Conservation (phyloP, 2,797 vertebrate species). For the Bradypus variegatus region DNA sequence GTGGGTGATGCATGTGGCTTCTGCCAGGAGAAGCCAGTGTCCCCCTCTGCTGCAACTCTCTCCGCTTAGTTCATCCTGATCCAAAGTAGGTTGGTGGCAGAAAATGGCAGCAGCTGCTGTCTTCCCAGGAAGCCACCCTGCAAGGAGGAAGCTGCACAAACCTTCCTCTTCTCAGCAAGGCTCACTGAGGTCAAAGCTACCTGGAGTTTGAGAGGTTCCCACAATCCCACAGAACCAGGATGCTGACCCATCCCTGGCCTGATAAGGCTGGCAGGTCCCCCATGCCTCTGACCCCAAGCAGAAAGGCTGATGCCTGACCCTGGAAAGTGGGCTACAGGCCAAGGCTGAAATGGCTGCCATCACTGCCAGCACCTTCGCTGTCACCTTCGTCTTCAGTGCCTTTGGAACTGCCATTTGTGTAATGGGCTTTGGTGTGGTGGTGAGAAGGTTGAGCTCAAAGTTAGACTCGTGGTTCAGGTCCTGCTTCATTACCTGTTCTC, state of each 20-base stretch:
- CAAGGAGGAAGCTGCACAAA: rapidly evolving
- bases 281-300: too few species aligned
- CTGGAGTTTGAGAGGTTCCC: background rate
- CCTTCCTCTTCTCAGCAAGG: background rate
- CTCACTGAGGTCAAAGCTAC: background rate
- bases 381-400: too few species aligned
- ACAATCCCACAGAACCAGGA: too few species aligned
- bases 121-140: background rate
- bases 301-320: background rate
- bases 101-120: background rate
- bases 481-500: too few species aligned
- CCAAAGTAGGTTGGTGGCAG: background rate
- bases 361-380: rapidly evolving
- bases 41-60: background rate
- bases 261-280: too few species aligned
- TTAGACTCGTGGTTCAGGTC: too few species aligned
- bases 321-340: background rate
- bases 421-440: too few species aligned
- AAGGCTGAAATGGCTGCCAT: background rate
- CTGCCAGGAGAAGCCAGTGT: background rate
- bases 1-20: background rate
- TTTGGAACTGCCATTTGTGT: rapidly evolving
- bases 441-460: background rate
- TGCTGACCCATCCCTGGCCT: too few species aligned
- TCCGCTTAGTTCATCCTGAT: background rate